Conservation (phyloP, 2,113 vertebrate genomes). For the Sinocyclocheilus maitianheensis region DNA sequence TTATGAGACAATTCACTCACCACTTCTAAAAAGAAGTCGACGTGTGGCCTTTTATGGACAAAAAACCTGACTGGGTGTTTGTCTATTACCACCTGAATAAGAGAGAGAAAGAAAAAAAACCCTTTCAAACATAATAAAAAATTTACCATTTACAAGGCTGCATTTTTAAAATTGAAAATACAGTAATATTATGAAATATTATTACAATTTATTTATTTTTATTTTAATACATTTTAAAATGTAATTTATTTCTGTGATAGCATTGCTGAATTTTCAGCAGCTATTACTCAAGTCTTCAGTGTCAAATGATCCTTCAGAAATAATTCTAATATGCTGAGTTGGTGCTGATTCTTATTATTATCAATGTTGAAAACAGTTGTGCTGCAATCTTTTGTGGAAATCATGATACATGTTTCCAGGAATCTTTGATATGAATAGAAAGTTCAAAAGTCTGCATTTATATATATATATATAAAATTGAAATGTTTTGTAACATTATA, state of each 20-base stretch:
- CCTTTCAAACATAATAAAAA: too few relatives aligned
- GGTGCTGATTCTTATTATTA: not conserved
- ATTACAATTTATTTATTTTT: not conserved
- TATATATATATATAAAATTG: not conserved
- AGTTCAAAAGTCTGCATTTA: not conserved
- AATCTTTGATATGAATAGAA: too few relatives aligned
- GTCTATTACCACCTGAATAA: conserved; percentile 79
- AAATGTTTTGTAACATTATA: not conserved
- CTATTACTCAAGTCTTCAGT: too few relatives aligned
- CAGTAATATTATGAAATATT: not conserved
- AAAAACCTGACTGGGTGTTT: conserved; percentile 84
- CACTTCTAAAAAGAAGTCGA: conserved; percentile 85
- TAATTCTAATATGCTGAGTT: not conserved
- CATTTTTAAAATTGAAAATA: not conserved
- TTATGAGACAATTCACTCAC: conserved; percentile 66
- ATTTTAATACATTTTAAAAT: too few relatives aligned
- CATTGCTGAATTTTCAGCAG: too few relatives aligned
- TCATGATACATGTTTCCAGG: not conserved
- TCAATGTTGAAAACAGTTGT: not conserved
- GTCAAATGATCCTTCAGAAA: not conserved
- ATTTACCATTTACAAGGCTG: not conserved
- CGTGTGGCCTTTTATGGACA: conserved; percentile 83
- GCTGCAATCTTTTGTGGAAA: not conserved
- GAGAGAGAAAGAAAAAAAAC: not conserved
- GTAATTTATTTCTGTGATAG: too few relatives aligned